A percentile compares a stretch with the other conserved stretches of the same genome.
phyloP scores from a whole-genome alignment of 2,888 invertebrate species.

The Drosophila nr. fundita region DNA sequence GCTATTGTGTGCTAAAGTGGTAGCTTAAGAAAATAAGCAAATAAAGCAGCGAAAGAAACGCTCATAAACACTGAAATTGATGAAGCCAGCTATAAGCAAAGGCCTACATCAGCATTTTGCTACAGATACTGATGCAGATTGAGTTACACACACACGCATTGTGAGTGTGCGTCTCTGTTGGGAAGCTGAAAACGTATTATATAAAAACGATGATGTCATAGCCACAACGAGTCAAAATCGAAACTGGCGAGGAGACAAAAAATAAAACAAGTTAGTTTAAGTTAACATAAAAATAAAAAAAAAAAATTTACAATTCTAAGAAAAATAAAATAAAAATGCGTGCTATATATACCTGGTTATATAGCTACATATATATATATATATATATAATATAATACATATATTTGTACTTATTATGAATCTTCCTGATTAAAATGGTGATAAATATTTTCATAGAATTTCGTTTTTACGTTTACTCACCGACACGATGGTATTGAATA shows the following conservation, averaged over 20 bases:
- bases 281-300: conserved; percentile 1
- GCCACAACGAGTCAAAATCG: conserved; percentile 26
- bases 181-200: conserved; percentile 58
- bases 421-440: background rate
- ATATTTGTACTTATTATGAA: background rate
- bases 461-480: conserved; percentile 86
- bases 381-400: background rate
- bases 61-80: conserved; percentile 39
- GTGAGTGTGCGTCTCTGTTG: conserved; percentile 15
- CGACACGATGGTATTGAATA: conserved; percentile 91
- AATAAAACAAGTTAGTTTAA: conserved; percentile 21
- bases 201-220: conserved; percentile 57
- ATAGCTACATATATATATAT: background rate
- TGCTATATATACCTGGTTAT: background rate
- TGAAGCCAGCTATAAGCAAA: conserved; percentile 23
- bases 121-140: conserved; percentile 15
- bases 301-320: conserved; percentile 14
- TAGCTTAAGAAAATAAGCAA: conserved; percentile 31
- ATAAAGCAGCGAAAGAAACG: conserved; percentile 19
- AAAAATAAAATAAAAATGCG: background rate
- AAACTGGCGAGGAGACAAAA: conserved; percentile 7
- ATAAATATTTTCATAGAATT: conserved; percentile 1
- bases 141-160: conserved; percentile 4
- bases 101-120: conserved; percentile 27
- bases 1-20: background rate